Conservation (phyloP, 2,797 vertebrate species). For the Allochrocebus solatus region DNA sequence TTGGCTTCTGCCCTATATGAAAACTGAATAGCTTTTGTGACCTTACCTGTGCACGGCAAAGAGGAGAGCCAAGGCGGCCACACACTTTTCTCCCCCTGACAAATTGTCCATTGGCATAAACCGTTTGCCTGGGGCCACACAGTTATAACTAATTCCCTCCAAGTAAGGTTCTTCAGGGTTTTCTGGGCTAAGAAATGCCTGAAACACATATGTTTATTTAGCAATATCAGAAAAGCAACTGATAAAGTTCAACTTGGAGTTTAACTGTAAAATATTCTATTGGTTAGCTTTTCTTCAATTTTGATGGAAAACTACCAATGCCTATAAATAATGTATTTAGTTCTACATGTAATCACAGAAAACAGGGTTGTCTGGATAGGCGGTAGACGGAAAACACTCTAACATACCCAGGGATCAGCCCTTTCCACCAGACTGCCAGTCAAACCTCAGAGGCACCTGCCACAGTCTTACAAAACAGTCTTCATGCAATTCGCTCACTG, state of each 20-base stretch:
- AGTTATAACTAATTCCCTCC: conserved; percentile 94
- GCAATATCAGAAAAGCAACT: background rate
- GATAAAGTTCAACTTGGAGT: background rate
- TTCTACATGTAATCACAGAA: background rate
- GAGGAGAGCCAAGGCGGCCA: conserved; percentile 94
- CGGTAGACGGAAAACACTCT: too few species aligned
- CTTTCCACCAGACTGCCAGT: background rate
- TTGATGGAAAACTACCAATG: background rate
- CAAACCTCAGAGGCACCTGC: background rate
- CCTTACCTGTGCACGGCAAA: conserved; percentile 95
- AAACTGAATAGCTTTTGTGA: background rate
- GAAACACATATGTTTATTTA: conserved; percentile 56
- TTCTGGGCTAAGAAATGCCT: conserved; percentile 95
- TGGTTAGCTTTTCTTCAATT: background rate
- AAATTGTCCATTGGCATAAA: conserved; percentile 98
- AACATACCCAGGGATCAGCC: rapidly evolving
- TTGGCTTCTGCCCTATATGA: background rate
- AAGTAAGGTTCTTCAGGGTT: conserved; percentile 96
- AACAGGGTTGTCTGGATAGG: background rate
- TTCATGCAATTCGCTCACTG: background rate
- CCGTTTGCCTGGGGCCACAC: conserved; percentile 95
- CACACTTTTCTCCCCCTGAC: conserved; percentile 95
- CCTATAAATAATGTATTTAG: background rate
- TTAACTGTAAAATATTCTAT: background rate
- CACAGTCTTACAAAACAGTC: background rate